Evolutionary conservation across 2,888 invertebrate species (phyloP).

Genomic region (Melanargia galathea): DNA sequence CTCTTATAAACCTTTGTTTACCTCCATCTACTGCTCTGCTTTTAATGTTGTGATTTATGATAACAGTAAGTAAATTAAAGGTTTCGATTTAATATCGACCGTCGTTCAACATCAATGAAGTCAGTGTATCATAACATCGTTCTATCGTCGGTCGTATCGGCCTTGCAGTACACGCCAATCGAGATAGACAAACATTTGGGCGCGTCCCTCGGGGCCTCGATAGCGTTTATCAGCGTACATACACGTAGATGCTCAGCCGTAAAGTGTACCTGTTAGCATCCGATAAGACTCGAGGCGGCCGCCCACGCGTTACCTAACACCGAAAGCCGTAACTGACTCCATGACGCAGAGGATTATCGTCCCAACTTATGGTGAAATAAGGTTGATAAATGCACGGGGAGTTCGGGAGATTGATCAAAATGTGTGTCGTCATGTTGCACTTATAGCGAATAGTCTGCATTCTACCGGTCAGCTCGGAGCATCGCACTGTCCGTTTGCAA

Average conservation of each 20-base stretch:
- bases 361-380: not conserved
- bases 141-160: not conserved
- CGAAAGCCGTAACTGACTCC: not conserved
- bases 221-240: conserved; percentile 31
- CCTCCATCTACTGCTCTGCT: too few relatives aligned
- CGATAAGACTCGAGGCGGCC: conserved; percentile 35
- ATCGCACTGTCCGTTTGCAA: conserved; percentile 40
- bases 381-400: not conserved
- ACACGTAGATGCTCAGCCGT: conserved; percentile 34
- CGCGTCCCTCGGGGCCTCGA: conserved; percentile 12
- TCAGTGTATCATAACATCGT: not conserved
- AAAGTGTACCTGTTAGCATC: conserved; percentile 34
- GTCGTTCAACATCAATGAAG: not conserved
- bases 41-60: not conserved
- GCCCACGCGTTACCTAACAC: conserved; percentile 31
- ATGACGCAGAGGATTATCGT: not conserved
- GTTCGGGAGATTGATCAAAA: not conserved
- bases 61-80: not conserved
- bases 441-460: conserved; percentile 42
- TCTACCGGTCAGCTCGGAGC: conserved; percentile 44
- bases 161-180: conserved; percentile 1
- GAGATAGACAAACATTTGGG: conserved; percentile 22
- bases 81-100: not conserved
- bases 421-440: conserved; percentile 6
- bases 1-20: too few relatives aligned